phyloP scores from a whole-genome alignment of 2,888 invertebrate genomes.

The Electrophaes corylata region DNA sequence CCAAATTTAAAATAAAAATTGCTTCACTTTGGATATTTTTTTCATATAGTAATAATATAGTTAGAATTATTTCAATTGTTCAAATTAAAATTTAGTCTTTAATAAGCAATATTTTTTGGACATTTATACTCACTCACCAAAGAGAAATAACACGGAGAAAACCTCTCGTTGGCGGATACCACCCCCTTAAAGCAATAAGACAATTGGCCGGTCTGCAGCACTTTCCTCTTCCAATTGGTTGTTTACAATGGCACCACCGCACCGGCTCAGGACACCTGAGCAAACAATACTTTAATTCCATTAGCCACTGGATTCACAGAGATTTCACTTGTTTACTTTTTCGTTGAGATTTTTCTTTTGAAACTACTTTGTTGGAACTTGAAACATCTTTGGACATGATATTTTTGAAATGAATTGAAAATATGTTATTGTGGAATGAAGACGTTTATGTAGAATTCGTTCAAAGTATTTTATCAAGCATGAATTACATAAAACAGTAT shows the following conservation, averaged over 20 bases:
- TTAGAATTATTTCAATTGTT: no score
- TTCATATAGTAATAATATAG: no score
- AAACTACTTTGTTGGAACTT: conserved; percentile 26
- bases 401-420: conserved; percentile 9
- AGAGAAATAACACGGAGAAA: no score
- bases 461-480: not conserved
- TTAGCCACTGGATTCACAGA: conserved; percentile 49
- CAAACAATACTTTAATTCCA: conserved; percentile 64
- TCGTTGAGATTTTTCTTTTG: conserved; percentile 33
- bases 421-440: not conserved
- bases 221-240: conserved; percentile 29
- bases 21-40: no score
- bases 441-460: not conserved
- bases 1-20: no score
- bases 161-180: no score
- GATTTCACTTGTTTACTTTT: conserved; percentile 42
- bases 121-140: no score
- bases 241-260: conserved; percentile 41
- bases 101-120: no score
- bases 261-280: conserved; percentile 49
- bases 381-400: conserved; percentile 11
- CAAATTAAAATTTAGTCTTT: no score
- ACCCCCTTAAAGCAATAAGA: conserved; percentile 21
- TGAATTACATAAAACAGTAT: no score
- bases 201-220: conserved; percentile 14